These are phyloP conservation scores for Scaeva pyrastri DNA, from an alignment of 2,888 invertebrate genomes.

Conservation along the genomic window DNA sequence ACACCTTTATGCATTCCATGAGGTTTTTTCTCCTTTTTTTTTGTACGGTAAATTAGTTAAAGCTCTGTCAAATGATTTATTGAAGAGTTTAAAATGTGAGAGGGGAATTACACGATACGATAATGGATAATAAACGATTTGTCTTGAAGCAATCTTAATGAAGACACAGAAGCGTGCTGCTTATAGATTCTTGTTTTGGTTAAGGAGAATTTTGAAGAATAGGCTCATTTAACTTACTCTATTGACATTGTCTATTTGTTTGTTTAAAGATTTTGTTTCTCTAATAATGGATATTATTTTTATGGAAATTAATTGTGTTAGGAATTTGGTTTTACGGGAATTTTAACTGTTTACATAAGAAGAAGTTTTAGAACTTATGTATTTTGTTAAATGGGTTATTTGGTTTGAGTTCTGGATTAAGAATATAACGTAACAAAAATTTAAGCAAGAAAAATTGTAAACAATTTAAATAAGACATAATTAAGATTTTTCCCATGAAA, in stretches of 20 bases:
- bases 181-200: neutral
- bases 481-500: neutral
- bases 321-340: neutral
- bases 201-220: slow-evolving; percentile 5
- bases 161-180: slow-evolving; percentile 1
- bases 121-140: neutral
- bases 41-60: slow-evolving; percentile 6
- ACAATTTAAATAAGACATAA: neutral
- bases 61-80: slow-evolving; percentile 10
- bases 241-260: neutral
- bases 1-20: slow-evolving; percentile 23
- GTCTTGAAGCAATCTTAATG: neutral
- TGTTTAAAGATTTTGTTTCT: neutral
- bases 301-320: neutral
- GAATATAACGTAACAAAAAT: neutral
- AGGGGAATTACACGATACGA: neutral
- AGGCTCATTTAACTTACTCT: slow-evolving; percentile 1
- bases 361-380: neutral
- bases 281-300: neutral
- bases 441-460: neutral
- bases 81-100: neutral
- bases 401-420: neutral
- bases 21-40: neutral
- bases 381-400: slow-evolving; percentile 6
- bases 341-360: neutral